Conservation (phyloP, 2,113 vertebrate species). For the Hystrix cristata region DNA sequence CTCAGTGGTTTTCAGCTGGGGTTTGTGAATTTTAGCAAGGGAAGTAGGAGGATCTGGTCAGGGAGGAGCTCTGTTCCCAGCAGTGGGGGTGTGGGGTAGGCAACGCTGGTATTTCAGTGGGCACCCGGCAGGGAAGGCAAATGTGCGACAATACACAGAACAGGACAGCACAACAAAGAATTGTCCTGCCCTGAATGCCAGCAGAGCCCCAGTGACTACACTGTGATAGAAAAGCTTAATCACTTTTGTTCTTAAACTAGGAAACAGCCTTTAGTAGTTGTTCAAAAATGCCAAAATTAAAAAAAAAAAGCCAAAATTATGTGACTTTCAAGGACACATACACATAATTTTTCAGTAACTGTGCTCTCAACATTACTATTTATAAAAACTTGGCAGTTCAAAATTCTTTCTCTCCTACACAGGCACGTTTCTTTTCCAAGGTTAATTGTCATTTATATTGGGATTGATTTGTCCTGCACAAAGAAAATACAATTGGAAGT, state of each 20-base stretch:
- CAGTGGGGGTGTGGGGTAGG: slow-evolving; percentile 1
- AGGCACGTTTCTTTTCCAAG: slow-evolving; percentile 31
- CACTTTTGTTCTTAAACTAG: slow-evolving; percentile 45
- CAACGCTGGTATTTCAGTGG: slow-evolving; percentile 73
- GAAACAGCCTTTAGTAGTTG: slow-evolving; percentile 26
- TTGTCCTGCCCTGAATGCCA: slow-evolving; percentile 68
- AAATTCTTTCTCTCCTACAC: slow-evolving; percentile 25
- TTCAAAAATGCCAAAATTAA: slow-evolving; percentile 59
- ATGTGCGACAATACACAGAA: slow-evolving; percentile 46
- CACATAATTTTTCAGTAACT: slow-evolving; percentile 32
- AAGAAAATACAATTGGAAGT: slow-evolving; percentile 15
- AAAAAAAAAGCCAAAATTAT: slow-evolving; percentile 49
- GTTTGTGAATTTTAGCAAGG: not conserved
- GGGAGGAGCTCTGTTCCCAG: not conserved
- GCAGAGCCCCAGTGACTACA: not conserved
- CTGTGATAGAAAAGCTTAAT: slow-evolving; percentile 37
- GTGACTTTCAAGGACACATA: slow-evolving; percentile 40
- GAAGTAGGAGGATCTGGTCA: not conserved
- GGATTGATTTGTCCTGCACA: slow-evolving; percentile 40
- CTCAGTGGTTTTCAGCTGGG: not conserved
- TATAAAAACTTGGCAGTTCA: slow-evolving; percentile 25
- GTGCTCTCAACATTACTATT: slow-evolving; percentile 47
- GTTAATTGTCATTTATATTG: slow-evolving; percentile 12
- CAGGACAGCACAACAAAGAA: slow-evolving; percentile 63
- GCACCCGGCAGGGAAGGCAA: slow-evolving; percentile 29